phyloP scores from a whole-genome alignment of 2,888 invertebrate genomes.

The Oligia fasciuncula region DNA sequence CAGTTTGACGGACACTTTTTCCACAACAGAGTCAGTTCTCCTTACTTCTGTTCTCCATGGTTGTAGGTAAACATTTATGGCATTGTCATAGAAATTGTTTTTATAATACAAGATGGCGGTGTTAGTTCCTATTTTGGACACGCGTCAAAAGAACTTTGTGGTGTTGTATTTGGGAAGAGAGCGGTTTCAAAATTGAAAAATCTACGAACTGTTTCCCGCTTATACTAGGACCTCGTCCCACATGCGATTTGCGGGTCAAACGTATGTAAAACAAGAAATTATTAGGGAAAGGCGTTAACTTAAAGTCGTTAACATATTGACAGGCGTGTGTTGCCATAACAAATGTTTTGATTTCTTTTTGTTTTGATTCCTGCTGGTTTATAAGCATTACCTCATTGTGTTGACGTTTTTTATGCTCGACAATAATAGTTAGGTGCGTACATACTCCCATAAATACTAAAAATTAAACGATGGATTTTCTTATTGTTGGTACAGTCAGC shows the following conservation, averaged over 20 bases:
- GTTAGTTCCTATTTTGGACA: neutral
- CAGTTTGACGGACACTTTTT: too few relatives aligned
- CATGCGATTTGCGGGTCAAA: conserved; percentile 57
- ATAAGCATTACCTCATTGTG: conserved; percentile 76
- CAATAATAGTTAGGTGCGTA: conserved; percentile 36
- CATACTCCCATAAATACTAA: neutral
- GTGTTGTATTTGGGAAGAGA: neutral
- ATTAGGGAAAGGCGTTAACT: conserved; percentile 68
- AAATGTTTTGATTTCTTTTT: conserved; percentile 68
- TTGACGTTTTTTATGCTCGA: conserved; percentile 61
- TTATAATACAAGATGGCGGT: neutral
- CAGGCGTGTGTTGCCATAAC: conserved; percentile 77
- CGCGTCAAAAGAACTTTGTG: neutral
- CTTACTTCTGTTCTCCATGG: too few relatives aligned
- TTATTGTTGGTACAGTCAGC: neutral
- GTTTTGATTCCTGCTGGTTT: conserved; percentile 70
- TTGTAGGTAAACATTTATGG: neutral
- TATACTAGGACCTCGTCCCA: conserved; percentile 27
- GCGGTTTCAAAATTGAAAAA: neutral
- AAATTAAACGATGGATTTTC: neutral
- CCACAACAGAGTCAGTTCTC: too few relatives aligned
- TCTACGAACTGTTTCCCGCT: conserved; percentile 22
- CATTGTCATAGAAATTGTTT: neutral
- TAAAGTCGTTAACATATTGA: conserved; percentile 73
- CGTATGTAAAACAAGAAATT: conserved; percentile 69